Evolutionary conservation across 1,140 invertebrate species (phyloP), one percentile per base, ranked within the genome.

Genomic region (Brachionus manjavacas): DNA sequence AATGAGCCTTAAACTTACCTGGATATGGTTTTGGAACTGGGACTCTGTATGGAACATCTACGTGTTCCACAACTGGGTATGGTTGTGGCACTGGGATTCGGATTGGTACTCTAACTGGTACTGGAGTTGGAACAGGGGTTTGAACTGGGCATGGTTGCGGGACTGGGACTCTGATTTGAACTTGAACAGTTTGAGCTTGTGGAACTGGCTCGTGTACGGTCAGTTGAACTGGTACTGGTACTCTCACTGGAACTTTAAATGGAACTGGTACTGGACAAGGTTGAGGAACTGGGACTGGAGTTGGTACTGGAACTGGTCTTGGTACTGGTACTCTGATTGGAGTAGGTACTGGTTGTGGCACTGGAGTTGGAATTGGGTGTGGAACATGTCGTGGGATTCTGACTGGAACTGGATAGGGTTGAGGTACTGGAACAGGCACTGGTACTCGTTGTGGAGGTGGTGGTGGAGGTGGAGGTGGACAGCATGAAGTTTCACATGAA

Each of bases 11-110:
- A n/a, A n/a, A n/a, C n/a, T n/a, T 39, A 74, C 70, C 70, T 74
- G 70, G 70, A 16, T 74, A 74, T 43, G 39, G 70, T 74, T 41
- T 74, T 41, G 31, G 70, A 16, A 74, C 70, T 74, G 70, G 70
- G 20, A 74, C 70, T 74, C 70, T 74, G 39, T 41, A 41, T 16
- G 70, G 70, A 39, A 74, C 70, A 39, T 39, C 31, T n/a, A 39
- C 66, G 23, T 35, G 66, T 68, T 68, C 66, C 6, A 39, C 25
- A 4, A 68, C 31, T 35, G 66, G 66, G 12, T 35, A 31, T 68
- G 66, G 66, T 68, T 68, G 66, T 35, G 66, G 66, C 14, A 68
- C 66, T 68, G 66, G 66, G 14, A 68, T 39, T 68, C 66, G 28
- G 4, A 68, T 39, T 68, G 66, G 66, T 68, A 68, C 66, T 39